Conservation (phyloP, 2,797 vertebrate species). For the Poliocrania exsul region DNA sequence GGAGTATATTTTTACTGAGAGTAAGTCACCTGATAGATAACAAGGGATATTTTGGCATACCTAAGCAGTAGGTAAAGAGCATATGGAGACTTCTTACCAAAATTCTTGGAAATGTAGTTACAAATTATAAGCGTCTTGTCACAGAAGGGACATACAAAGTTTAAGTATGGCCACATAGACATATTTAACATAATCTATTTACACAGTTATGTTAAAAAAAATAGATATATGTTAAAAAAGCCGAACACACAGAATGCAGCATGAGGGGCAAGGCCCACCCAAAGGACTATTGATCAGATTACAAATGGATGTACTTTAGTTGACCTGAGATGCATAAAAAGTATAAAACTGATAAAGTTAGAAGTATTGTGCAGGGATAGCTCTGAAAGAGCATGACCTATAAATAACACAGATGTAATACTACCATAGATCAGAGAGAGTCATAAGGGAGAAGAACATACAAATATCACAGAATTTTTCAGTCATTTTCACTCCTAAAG, state of each 20-base stretch:
- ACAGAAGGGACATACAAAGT: neutral
- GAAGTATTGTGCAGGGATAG: neutral
- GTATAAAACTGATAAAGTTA: neutral
- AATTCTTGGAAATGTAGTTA: neutral
- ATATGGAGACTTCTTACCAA: neutral
- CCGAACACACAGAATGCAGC: neutral
- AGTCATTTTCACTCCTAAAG: neutral
- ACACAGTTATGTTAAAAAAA: neutral
- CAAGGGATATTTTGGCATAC: neutral
- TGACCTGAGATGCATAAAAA: neutral
- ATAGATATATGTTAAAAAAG: neutral
- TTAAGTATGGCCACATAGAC: neutral
- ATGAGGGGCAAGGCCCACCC: neutral
- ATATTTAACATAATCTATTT: neutral
- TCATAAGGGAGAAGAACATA: neutral
- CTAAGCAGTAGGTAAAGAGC: neutral
- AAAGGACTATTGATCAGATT: neutral
- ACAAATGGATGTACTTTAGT: neutral
- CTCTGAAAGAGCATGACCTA: neutral
- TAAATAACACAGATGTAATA: conserved; percentile 10
- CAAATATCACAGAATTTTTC: neutral
- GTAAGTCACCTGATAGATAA: neutral
- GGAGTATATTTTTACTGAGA: neutral
- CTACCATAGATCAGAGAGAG: neutral
- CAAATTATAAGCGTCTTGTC: neutral